A percentile compares a stretch with the other conserved stretches of the same genome.
phyloP scores from a whole-genome alignment of 2,797 vertebrate species.

The Aotus griseimembra region DNA sequence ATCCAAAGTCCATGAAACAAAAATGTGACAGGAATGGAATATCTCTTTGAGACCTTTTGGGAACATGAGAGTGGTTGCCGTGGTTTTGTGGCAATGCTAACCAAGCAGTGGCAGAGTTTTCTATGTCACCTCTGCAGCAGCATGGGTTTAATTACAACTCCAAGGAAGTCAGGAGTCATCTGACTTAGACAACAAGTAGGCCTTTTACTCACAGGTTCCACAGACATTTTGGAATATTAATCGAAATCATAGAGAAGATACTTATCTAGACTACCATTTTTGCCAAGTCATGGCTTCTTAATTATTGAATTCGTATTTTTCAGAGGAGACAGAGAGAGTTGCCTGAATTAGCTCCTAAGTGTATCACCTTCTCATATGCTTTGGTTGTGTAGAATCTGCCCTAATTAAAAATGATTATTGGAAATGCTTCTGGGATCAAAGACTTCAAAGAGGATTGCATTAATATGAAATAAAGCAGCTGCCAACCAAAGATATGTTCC shows the following conservation, averaged over 20 bases:
- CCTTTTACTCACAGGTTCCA: background rate
- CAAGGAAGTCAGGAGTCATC: background rate
- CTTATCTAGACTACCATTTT: background rate
- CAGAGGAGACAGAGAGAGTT: background rate
- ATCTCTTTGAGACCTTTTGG: background rate
- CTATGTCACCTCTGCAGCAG: background rate
- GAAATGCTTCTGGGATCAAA: background rate
- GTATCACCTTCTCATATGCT: background rate
- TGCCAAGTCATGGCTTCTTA: background rate
- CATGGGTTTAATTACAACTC: background rate
- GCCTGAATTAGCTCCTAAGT: background rate
- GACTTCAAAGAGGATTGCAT: background rate
- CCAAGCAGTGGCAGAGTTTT: background rate
- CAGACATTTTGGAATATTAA: background rate
- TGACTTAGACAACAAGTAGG: background rate
- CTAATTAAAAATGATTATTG: background rate
- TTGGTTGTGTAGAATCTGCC: background rate
- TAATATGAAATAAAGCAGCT: conserved; percentile 23
- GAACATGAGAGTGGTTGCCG: accelerated
- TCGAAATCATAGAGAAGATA: background rate
- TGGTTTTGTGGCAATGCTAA: background rate
- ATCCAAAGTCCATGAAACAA: background rate
- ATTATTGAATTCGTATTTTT: background rate
- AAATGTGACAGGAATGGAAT: background rate
- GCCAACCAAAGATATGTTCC: background rate